Conservation (phyloP, 2,113 vertebrate species). For the Nerophis lumbriciformis region DNA sequence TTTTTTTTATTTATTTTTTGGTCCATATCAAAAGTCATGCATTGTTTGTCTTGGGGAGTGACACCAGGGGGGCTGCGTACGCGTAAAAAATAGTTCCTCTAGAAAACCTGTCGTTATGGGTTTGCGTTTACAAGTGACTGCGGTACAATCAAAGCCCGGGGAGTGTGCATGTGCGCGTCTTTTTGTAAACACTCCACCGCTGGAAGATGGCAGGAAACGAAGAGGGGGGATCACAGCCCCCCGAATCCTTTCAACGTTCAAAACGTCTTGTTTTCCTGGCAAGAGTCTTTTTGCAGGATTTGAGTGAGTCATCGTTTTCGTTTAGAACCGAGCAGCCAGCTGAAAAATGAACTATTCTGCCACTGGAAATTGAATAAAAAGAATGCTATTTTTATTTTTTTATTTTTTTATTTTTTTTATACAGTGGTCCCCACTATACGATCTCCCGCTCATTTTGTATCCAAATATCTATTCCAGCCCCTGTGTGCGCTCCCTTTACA, state of each 20-base stretch:
- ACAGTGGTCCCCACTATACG: neutral
- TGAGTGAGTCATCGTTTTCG: conserved; percentile 72
- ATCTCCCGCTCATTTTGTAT: conserved; percentile 27
- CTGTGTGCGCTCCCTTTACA: conserved; percentile 27
- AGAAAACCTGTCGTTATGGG: conserved; percentile 35
- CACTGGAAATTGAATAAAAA: conserved; percentile 59
- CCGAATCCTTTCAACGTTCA: conserved; percentile 57
- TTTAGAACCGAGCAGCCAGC: conserved; percentile 63
- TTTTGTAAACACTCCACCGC: conserved; percentile 52
- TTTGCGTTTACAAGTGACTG: conserved; percentile 40
- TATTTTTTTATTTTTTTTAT: conserved; percentile 49
- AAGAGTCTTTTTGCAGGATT: conserved; percentile 62
- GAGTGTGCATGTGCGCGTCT: conserved; percentile 33
- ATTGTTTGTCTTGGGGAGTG: conserved; percentile 21
- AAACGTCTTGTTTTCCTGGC: conserved; percentile 57
- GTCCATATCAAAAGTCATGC: conserved; percentile 35
- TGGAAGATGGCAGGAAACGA: conserved; percentile 18
- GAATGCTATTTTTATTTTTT: conserved; percentile 47
- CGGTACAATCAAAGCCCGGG: conserved; percentile 60
- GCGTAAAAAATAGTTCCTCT: conserved; percentile 30
- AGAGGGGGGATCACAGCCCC: conserved; percentile 26
- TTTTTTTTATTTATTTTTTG: conserved; percentile 11
- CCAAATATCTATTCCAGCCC: conserved; percentile 21
- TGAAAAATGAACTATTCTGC: conserved; percentile 70
- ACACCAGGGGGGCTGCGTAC: neutral